Percentiles rank a stretch among this genome's conserved stretches.
Conservation (phyloP, 2,113 vertebrate genomes). For the Odontesthes bonariensis region DNA sequence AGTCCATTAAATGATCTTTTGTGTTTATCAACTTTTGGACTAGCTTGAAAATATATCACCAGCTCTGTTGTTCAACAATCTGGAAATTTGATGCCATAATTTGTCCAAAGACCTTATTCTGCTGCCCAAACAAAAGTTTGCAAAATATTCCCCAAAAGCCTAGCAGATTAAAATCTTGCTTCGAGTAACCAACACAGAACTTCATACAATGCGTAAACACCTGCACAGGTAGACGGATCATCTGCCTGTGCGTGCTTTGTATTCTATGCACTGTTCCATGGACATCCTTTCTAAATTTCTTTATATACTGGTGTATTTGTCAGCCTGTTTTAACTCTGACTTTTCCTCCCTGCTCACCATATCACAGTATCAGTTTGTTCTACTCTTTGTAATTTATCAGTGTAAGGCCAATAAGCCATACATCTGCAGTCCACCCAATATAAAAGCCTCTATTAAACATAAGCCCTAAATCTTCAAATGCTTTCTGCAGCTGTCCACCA, state of each 20-base stretch:
- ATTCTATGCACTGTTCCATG: neutral
- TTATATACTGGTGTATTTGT: slow-evolving; percentile 13
- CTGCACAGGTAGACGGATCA: no score
- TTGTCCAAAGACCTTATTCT: no score
- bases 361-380: slow-evolving; percentile 29
- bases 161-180: no score
- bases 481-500: slow-evolving; percentile 22
- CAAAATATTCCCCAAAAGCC: no score
- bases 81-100: no score
- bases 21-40: no score
- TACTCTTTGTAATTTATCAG: slow-evolving; percentile 23
- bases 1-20: no score
- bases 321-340: neutral
- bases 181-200: neutral
- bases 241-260: neutral
- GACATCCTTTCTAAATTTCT: slow-evolving; percentile 1
- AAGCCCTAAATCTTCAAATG: slow-evolving; percentile 48
- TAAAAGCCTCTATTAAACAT: slow-evolving; percentile 47
- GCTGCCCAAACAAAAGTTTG: no score
- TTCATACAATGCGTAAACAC: neutral
- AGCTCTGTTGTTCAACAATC: no score
- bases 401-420: slow-evolving; percentile 45
- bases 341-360: slow-evolving; percentile 6
- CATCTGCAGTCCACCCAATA: slow-evolving; percentile 50
- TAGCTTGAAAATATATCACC: no score